phyloP scores from a whole-genome alignment of 2,797 vertebrate species.

The Amazona ochrocephala region DNA sequence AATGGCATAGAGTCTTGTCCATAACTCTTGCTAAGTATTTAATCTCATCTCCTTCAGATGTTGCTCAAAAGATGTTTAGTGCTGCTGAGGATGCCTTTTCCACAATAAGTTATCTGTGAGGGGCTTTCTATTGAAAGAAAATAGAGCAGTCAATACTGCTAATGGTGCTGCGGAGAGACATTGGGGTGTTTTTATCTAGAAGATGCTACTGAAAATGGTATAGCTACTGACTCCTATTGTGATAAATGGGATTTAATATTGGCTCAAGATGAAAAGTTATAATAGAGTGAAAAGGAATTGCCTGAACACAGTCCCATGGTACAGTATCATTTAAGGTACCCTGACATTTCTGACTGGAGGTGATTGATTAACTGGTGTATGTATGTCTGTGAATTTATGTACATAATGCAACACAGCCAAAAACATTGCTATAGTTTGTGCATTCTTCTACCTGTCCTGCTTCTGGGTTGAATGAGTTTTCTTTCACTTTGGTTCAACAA shows the following conservation, averaged over 20 bases:
- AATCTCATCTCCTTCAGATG: conserved; percentile 37
- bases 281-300: conserved; percentile 55
- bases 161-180: conserved; percentile 57
- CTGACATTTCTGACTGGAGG: background rate
- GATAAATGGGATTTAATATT: conserved; percentile 64
- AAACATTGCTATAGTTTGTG: background rate
- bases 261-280: conserved; percentile 55
- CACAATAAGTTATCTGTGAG: background rate
- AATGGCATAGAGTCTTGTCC: conserved; percentile 1
- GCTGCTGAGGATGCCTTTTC: conserved; percentile 41
- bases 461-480: background rate
- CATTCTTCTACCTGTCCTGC: background rate
- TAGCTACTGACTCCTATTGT: conserved; percentile 61
- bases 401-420: background rate
- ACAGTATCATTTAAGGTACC: conserved; percentile 33
- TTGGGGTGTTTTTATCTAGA: conserved; percentile 46
- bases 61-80: conserved; percentile 14
- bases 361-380: conserved; percentile 31
- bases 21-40: conserved; percentile 53
- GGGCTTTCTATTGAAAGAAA: conserved; percentile 45
- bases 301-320: conserved; percentile 5
- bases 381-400: conserved; percentile 11
- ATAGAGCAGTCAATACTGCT: conserved; percentile 61
- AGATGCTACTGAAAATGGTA: conserved; percentile 50
- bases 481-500: background rate